Percentiles rank a stretch among this genome's conserved stretches.
Evolutionary conservation across 2,113 vertebrate genomes (phyloP).

Genomic region (Petaurus breviceps): DNA sequence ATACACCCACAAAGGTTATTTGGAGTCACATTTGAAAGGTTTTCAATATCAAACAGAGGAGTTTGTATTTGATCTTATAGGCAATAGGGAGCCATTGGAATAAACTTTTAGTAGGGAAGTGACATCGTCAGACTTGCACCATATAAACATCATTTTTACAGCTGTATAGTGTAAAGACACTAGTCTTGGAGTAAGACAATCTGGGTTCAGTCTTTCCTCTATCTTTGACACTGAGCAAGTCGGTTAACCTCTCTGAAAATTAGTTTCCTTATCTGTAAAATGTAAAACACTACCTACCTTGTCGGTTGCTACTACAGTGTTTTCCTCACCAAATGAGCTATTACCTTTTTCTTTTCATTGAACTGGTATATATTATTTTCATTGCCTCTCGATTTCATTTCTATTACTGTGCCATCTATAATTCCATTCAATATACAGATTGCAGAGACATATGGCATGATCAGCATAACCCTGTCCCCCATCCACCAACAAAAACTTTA

Average conservation of each 20-base stretch:
- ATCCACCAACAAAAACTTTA: neutral
- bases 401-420: neutral
- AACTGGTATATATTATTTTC: neutral
- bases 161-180: neutral
- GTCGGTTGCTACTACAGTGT: neutral
- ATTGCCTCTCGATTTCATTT: neutral
- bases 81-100: neutral
- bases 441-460: neutral
- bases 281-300: neutral
- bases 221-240: neutral
- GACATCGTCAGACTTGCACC: neutral
- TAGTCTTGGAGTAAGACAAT: neutral
- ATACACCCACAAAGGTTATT: neutral
- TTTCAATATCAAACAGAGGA: neutral
- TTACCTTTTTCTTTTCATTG: neutral
- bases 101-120: neutral
- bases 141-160: neutral
- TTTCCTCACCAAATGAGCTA: neutral
- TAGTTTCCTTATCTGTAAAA: neutral
- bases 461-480: neutral
- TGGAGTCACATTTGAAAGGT: neutral
- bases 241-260: neutral
- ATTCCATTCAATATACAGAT: neutral
- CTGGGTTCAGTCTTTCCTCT: neutral
- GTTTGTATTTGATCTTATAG: neutral